Evolutionary conservation across 1,140 invertebrate genomes (phyloP), one percentile per base, ranked within the genome.

Genomic region (Zophobas atratus): DNA sequence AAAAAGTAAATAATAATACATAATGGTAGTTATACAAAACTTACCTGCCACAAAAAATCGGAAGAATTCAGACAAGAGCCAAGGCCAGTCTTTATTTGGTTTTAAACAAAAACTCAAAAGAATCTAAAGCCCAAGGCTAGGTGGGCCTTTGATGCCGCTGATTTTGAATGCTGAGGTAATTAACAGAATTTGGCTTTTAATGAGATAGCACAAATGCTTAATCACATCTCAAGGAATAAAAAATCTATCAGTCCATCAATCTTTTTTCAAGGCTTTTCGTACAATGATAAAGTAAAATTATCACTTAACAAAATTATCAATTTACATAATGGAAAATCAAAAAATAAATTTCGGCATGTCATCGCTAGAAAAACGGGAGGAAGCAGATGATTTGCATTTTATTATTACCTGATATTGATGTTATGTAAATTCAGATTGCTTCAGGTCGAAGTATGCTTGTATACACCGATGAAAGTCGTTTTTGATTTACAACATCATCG

Each of bases 1-100:
- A 67, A 67, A 57, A 57, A 67, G 43, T 20, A 36, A 39, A 67
- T 67, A 67, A 67, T 67, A 67, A 67, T 33, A 67, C 8, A 67
- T 67, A 67, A 67, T 67, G 8, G 41, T 32, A 2, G 38, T 2
- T n/a, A 20, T 20, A 51, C n/a, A 2, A 51, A 51, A 51, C 49
- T 51, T n/a, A 51, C 49, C 49, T 51, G 2, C 8, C 33, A 39
- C 39, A 67, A 43, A 67, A 51, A 46, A 46, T 46, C 43, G 33
- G n/a, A 43, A 67, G 39, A 67, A 67, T 41, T 57, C 41, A 20
- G 2, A 32, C 8, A 0, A 32, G 43, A 43, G n/a, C 60, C 60
- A 67, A 67, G 39, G 60, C 33, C 60, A 41, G 20, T 36, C 39
- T 67, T 67, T 67, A 67, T 67, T 33, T 67, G 6, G 39, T 67